These are phyloP conservation scores for Byasa hedistus DNA, from an alignment of 2,888 invertebrate genomes.

Conservation along the genomic window DNA sequence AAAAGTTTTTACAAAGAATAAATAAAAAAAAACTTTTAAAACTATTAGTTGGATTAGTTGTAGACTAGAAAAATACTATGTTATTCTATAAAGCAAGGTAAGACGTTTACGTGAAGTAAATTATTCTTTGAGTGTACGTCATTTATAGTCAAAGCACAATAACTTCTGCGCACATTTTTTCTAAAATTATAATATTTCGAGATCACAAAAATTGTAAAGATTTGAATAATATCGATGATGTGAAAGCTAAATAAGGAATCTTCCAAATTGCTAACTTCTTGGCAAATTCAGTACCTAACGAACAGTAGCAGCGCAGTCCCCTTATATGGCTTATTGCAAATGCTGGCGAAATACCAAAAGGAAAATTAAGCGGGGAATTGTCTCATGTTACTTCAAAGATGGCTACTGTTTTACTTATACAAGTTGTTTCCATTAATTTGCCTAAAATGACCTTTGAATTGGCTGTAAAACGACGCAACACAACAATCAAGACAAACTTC, in stretches of 20 bases:
- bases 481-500: constrained; percentile 11
- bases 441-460: constrained; percentile 3
- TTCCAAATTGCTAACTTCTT: constrained; percentile 17
- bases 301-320: neutral
- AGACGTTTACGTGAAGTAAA: too few relatives aligned
- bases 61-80: too few relatives aligned
- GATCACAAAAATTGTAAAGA: too few relatives aligned
- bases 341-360: constrained; percentile 16
- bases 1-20: neutral
- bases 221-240: neutral
- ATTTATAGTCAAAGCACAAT: too few relatives aligned
- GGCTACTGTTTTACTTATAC: constrained; percentile 1
- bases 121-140: too few relatives aligned
- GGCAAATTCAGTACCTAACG: constrained; percentile 8
- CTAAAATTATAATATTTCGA: too few relatives aligned
- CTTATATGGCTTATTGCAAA: constrained; percentile 13
- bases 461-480: constrained; percentile 2
- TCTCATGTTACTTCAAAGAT: neutral
- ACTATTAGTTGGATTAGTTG: too few relatives aligned
- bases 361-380: neutral
- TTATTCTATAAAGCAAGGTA: too few relatives aligned
- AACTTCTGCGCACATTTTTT: too few relatives aligned
- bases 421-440: constrained; percentile 5
- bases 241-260: neutral
- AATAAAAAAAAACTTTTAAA: neutral